Evolutionary conservation across 2,113 vertebrate species (phyloP).

Genomic region (Miniopterus natalensis): DNA sequence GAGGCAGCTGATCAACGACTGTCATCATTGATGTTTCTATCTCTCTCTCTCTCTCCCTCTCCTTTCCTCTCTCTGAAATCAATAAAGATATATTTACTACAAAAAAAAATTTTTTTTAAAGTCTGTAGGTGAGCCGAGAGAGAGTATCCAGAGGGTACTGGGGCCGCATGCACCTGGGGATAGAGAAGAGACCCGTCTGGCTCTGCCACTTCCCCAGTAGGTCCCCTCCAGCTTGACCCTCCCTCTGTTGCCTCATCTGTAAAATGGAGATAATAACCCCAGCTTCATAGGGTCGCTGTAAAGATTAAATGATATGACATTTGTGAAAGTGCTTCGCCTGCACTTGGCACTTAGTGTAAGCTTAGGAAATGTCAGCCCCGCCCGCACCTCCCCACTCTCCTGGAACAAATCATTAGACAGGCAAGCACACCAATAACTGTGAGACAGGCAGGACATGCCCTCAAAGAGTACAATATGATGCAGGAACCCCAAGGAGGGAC

Average conservation of each 20-base stretch:
- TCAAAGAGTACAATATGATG: neutral
- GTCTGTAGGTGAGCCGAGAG: neutral
- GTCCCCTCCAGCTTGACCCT: neutral
- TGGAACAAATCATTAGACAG: neutral
- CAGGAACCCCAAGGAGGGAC: neutral
- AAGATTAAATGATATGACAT: slow-evolving; percentile 37
- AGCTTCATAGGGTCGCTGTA: neutral
- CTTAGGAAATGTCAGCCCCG: slow-evolving; percentile 64
- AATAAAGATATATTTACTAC: no score
- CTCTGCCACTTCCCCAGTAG: neutral
- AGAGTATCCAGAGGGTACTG: neutral
- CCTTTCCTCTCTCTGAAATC: no score
- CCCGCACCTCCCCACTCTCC: neutral
- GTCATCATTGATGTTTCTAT: no score
- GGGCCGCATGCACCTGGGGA: neutral
- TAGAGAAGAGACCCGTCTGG: neutral
- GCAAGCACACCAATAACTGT: neutral
- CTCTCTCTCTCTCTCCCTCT: no score
- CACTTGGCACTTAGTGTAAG: slow-evolving; percentile 43
- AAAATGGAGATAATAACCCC: neutral
- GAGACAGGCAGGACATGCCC: neutral
- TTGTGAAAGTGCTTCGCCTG: slow-evolving; percentile 21
- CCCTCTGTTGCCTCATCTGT: neutral
- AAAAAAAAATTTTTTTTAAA: no score
- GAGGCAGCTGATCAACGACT: no score